Percentiles rank a stretch among this genome's conserved stretches.
phyloP scores from a whole-genome alignment of 1,140 invertebrate species.

The Campodea augens region DNA sequence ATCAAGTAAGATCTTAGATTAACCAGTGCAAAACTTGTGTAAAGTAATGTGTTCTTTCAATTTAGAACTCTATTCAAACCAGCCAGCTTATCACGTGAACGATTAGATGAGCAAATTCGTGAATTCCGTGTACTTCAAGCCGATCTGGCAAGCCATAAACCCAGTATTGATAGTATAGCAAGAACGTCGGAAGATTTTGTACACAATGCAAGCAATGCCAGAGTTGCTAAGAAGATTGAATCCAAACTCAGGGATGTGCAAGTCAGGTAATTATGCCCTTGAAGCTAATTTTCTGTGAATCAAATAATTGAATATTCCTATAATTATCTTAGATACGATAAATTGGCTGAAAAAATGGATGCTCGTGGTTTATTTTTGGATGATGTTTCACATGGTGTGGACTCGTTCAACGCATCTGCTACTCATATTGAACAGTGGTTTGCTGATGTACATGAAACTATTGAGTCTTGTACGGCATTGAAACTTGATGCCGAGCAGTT shows the following conservation, averaged over 20 bases:
- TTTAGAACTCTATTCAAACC: constrained; percentile 47
- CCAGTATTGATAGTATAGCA: constrained; percentile 63
- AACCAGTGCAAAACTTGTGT: background rate
- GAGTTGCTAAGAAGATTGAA: constrained; percentile 76
- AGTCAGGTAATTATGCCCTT: constrained; percentile 20
- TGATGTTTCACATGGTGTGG: constrained; percentile 49
- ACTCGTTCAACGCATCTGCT: constrained; percentile 47
- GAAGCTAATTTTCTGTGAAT: too few relatives aligned
- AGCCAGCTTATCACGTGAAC: constrained; percentile 69
- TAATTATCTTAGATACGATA: constrained; percentile 50
- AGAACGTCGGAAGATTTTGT: constrained; percentile 58
- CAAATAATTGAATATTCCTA: background rate
- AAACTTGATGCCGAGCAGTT: constrained; percentile 48
- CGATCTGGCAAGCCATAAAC: constrained; percentile 65
- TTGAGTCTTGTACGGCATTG: constrained; percentile 49
- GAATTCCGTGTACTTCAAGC: constrained; percentile 58
- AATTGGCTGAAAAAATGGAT: constrained; percentile 55
- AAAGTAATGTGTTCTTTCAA: constrained; percentile 10
- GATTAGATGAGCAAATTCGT: constrained; percentile 70
- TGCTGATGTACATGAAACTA: constrained; percentile 44
- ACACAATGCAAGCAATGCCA: constrained; percentile 55
- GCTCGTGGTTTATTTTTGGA: constrained; percentile 61
- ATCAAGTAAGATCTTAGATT: constrained; percentile 44
- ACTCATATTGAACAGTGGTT: constrained; percentile 49
- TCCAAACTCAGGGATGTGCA: constrained; percentile 69